Evolutionary conservation across 2,113 vertebrate genomes (phyloP).

Genomic region (Lepus timidus): DNA sequence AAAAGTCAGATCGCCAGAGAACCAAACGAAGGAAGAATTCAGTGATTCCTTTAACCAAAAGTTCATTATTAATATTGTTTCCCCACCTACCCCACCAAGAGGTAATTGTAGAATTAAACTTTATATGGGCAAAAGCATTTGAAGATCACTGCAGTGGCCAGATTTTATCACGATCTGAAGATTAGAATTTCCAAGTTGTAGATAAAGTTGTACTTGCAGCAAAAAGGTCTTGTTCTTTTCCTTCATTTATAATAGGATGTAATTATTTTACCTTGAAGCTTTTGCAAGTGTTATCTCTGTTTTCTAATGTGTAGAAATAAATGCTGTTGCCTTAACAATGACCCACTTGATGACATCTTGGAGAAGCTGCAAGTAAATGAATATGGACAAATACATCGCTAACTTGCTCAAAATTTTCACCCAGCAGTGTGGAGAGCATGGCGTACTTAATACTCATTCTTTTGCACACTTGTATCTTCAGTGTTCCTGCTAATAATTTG

Average conservation of each 20-base stretch:
- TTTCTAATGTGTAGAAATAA: constrained; percentile 59
- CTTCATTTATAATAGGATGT: background rate
- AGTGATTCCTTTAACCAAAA: background rate
- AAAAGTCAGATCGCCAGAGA: constrained; percentile 11
- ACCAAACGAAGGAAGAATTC: background rate
- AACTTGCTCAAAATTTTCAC: constrained; percentile 63
- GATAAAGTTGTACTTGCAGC: constrained; percentile 1
- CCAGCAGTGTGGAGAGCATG: constrained; percentile 2
- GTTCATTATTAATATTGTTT: background rate
- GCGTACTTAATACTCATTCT: background rate
- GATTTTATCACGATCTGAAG: constrained; percentile 15
- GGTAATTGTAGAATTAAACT: background rate
- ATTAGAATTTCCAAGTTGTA: constrained; percentile 30
- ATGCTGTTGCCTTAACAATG: constrained; percentile 89
- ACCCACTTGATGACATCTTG: constrained; percentile 92
- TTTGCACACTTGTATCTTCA: background rate
- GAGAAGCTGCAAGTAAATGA: constrained; percentile 90
- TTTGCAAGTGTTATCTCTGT: background rate
- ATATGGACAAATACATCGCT: constrained; percentile 86
- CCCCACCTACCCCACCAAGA: background rate
- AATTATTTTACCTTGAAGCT: background rate
- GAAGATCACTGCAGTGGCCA: background rate
- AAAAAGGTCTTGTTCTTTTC: constrained; percentile 41
- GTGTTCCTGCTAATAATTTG: constrained; percentile 27
- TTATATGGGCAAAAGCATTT: background rate